Evolutionary conservation across 1,140 invertebrate species (phyloP).

Genomic region (Temnothorax curvispinosus): DNA sequence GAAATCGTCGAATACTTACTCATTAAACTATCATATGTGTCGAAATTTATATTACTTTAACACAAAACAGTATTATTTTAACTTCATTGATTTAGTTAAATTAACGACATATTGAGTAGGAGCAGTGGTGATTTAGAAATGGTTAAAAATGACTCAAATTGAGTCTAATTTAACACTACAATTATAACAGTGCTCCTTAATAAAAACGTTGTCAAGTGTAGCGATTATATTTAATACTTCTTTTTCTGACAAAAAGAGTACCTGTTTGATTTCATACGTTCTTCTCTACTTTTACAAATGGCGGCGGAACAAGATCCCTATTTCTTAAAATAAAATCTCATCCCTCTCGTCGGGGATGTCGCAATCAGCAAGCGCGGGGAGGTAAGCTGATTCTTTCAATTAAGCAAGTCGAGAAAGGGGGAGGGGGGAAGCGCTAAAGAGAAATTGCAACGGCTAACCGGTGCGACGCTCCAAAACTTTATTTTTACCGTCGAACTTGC

Average conservation of each 20-base stretch:
- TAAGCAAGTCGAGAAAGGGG: not conserved
- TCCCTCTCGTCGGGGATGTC: not conserved
- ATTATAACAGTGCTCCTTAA: not conserved
- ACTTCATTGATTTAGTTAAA: no score
- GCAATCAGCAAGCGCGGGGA: not conserved
- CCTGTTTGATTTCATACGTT: not conserved
- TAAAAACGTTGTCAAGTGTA: not conserved
- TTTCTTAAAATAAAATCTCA: conserved; percentile 9
- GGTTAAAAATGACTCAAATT: no score
- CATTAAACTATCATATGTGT: not conserved
- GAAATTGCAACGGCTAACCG: conserved; percentile 16
- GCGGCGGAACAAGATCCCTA: not conserved
- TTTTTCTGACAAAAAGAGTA: not conserved
- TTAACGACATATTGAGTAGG: no score
- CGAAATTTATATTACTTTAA: no score
- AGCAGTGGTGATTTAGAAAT: no score
- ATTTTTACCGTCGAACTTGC: conserved; percentile 27
- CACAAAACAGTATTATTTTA: no score
- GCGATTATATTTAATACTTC: not conserved
- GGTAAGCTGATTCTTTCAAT: conserved; percentile 34
- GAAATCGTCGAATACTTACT: not conserved
- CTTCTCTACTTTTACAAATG: not conserved
- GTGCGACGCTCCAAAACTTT: conserved; percentile 12
- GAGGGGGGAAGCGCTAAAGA: not conserved
- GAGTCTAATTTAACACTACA: no score